Percentiles rank a stretch among this genome's conserved stretches.
phyloP scores from a whole-genome alignment of 2,888 invertebrate species.

The Drosophila anomalipes region DNA sequence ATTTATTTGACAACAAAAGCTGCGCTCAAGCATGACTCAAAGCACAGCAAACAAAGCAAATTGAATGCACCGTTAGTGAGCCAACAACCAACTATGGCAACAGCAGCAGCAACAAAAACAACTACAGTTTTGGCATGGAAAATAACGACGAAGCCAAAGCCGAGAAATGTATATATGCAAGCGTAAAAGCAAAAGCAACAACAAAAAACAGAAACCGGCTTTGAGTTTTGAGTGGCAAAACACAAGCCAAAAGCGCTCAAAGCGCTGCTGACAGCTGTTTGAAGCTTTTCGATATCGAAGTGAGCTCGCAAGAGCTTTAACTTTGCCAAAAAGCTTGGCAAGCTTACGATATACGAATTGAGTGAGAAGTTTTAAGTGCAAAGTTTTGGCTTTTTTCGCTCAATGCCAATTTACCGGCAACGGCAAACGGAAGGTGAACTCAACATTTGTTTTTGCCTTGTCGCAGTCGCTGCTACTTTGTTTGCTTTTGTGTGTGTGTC shows the following conservation, averaged over 20 bases:
- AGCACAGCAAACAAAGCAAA: constrained; percentile 32
- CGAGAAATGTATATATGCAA: constrained; percentile 45
- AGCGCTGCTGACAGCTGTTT: constrained; percentile 34
- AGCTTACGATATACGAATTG: constrained; percentile 48
- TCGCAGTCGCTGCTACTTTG: constrained; percentile 8
- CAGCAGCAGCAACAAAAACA: constrained; percentile 22
- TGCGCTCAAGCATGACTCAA: constrained; percentile 51
- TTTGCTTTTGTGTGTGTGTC: constrained; percentile 19
- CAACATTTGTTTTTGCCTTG: constrained; percentile 25
- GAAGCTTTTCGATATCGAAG: constrained; percentile 43
- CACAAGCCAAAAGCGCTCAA: constrained; percentile 30
- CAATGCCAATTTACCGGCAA: constrained; percentile 64
- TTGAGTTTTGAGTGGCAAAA: constrained; percentile 33
- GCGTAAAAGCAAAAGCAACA: constrained; percentile 11
- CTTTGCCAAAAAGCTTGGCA: constrained; percentile 43
- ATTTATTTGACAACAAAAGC: constrained; percentile 21
- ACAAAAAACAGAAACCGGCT: constrained; percentile 44
- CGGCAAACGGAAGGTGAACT: constrained; percentile 32
- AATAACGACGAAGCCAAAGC: constrained; percentile 25
- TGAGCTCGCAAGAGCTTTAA: constrained; percentile 29
- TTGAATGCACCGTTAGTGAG: constrained; percentile 69
- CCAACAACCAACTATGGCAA: constrained; percentile 23
- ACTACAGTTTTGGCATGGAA: constrained; percentile 35
- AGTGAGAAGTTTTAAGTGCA: constrained; percentile 25
- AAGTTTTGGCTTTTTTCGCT: constrained; percentile 27